phyloP scores from a whole-genome alignment of 2,797 vertebrate species.

The Stomatorhinus walkeri region DNA sequence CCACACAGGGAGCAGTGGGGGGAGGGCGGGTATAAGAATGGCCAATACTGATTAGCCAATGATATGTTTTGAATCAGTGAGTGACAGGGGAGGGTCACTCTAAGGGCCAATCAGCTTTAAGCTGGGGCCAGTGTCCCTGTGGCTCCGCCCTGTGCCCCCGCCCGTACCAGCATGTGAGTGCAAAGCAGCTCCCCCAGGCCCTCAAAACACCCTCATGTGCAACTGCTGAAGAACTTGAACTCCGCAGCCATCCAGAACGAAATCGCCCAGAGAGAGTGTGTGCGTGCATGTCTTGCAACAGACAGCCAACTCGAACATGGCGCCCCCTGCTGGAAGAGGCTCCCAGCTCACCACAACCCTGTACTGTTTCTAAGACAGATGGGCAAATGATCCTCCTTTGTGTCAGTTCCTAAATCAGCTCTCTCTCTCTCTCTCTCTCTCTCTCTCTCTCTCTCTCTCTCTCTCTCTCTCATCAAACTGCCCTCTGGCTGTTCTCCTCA shows the following conservation, averaged over 20 bases:
- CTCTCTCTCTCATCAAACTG: not conserved
- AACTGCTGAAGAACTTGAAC: slow-evolving; percentile 23
- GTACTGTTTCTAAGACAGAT: not conserved
- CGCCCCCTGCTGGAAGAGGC: not conserved
- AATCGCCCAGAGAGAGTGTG: not conserved
- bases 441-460: not conserved
- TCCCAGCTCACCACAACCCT: not conserved
- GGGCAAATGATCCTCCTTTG: not conserved
- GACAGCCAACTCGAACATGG: not conserved
- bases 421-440: not conserved
- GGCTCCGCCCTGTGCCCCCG: not conserved
- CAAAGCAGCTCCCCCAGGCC: not conserved
- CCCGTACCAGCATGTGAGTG: not conserved
- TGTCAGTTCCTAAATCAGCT: slow-evolving; percentile 3
- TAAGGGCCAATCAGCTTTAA: not conserved
- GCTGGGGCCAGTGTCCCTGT: not conserved
- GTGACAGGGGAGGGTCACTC: not conserved
- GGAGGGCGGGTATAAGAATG: not conserved
- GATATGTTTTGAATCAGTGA: not conserved
- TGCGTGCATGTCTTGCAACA: not conserved
- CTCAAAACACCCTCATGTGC: not conserved
- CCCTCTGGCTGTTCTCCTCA: not conserved
- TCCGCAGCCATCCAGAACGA: slow-evolving; percentile 49
- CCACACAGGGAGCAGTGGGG: not conserved
- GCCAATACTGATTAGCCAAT: not conserved